These are phyloP conservation scores for Pycnomerus fuliginosus DNA, from an alignment of 2,888 invertebrate species.

Conservation along the genomic window DNA sequence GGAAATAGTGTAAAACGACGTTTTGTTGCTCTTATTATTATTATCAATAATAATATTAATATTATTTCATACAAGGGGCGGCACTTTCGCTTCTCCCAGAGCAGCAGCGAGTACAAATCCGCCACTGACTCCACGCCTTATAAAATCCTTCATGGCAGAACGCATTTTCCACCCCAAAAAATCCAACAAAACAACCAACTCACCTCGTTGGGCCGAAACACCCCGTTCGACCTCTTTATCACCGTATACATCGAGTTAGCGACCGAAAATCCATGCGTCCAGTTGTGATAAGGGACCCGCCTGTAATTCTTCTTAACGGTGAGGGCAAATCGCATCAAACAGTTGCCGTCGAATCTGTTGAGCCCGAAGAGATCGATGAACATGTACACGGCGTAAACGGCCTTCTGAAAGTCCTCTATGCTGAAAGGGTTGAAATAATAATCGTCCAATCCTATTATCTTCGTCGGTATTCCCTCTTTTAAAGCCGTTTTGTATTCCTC, in stretches of 20 bases:
- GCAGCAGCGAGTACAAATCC: too few relatives aligned
- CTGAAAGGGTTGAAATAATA: slow-evolving; percentile 73
- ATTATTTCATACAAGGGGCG: too few relatives aligned
- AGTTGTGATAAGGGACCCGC: slow-evolving; percentile 83
- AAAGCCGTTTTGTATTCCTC: slow-evolving; percentile 58
- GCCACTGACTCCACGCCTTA: too few relatives aligned
- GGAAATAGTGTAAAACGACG: too few relatives aligned
- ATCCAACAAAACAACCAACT: slow-evolving; percentile 31
- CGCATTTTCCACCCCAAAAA: not conserved
- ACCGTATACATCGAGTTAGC: slow-evolving; percentile 81
- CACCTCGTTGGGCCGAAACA: slow-evolving; percentile 64
- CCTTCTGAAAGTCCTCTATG: slow-evolving; percentile 71
- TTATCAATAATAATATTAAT: too few relatives aligned
- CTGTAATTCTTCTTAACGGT: slow-evolving; percentile 85
- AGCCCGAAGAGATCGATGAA: slow-evolving; percentile 69
- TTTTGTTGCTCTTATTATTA: too few relatives aligned
- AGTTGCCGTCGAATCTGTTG: slow-evolving; percentile 65
- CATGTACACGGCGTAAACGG: slow-evolving; percentile 72
- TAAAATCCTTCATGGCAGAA: too few relatives aligned
- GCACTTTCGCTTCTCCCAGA: too few relatives aligned
- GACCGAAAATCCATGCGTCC: slow-evolving; percentile 85
- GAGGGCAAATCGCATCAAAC: slow-evolving; percentile 70
- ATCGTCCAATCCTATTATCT: slow-evolving; percentile 53
- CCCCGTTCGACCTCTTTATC: slow-evolving; percentile 58
- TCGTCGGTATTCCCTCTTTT: slow-evolving; percentile 38